Evolutionary conservation across 2,797 vertebrate genomes (phyloP), one percentile per base, ranked within the genome.

Genomic region (Podarcis siculus): DNA sequence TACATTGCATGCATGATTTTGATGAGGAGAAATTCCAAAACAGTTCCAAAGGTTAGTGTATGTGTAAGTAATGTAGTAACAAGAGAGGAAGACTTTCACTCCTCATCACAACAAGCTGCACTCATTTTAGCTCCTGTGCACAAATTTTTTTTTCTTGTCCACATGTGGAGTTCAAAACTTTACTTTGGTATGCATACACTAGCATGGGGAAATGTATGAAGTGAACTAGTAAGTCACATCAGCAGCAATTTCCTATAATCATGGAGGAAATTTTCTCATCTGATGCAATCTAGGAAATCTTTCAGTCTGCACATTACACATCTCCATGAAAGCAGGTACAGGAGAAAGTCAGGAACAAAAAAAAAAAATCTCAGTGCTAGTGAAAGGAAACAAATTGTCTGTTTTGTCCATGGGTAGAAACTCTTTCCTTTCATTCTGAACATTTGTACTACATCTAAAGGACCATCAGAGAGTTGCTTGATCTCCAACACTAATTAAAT

Each of bases 1-100:
- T 55, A 79, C 10, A 72, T 42, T 89, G 32, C n/a, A 67, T 69
- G 21, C 61, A 64, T 89, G n/a, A 78, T 72, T 69, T 58, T 75
- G 23, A 58, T 39, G 39, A 81, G 58, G n/a, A 73, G 75, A 30
- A 85, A 76, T 55, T 25, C 37, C n/a, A 87, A 35, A 75, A 25
- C 86, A 82, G 27, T 73, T 64, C 27, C 71, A 66, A 32, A 49
- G 69, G 9, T 35, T 39, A 45, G 61, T 71, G 19, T 69, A 42
- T 77, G 12, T 58, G 12, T 27, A 75, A 75, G 72, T 39, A 49
- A 45, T 39, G 30, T 45, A 77, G 35, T 67, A n/a, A 21, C 66
- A 17, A 23, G 42, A 67, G 30, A 72, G 13, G 49, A 72, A 72
- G 9, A 9, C 25, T 83, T 79, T 71, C 58, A n/a, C 35, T 72